Evolutionary conservation across 2,888 invertebrate species (phyloP), one percentile per base, ranked within the genome.

Genomic region (Epirrita christyi): DNA sequence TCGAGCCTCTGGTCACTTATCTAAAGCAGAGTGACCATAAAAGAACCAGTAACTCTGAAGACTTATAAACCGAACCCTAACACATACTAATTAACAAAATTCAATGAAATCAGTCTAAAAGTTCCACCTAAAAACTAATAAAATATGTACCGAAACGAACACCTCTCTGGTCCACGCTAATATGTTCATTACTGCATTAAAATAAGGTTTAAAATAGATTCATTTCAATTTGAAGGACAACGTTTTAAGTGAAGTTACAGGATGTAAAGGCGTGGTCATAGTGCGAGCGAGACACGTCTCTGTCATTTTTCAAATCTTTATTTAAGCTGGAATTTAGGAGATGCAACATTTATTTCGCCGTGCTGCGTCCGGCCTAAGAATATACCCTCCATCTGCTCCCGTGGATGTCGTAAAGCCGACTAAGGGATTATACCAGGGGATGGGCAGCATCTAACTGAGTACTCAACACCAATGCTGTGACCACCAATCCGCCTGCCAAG

Each of bases 31-130:
- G 21, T n/a, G n/a, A n/a, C 2, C 21, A 21, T 21, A 4, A 21
- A 21, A 21, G 4, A 4, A 21, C 21, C 2, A 21, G 21, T 21
- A 4, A 21, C 21, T 21, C 21, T n/a, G 21, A 21, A 21, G 21
- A 21, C 2, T 38, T n/a, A 10, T 3, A 46, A 46, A 53, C 34
- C 46, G 41, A 41, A 46, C 40, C 42, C 41, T 15, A 47, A 48
- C 47, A 32, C 51, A 44, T n/a, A 55, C 15, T 21, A 14, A 41
- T 68, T 65, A 71, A 72, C 71, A 68, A 69, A 68, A 78, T 77
- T 78, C 75, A 70, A 80, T 73, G 61, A 82, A 85, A 84, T 86
- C 88, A 86, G 88, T 87, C 88, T 87, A 85, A 83, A 73, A 73
- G 75, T 85, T 83, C 66, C 80, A 70, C 83, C 83, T 83, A 84